A percentile compares a stretch with the other conserved stretches of the same genome.
Conservation (phyloP, 2,888 invertebrate genomes). For the Thymelicus acteon region DNA sequence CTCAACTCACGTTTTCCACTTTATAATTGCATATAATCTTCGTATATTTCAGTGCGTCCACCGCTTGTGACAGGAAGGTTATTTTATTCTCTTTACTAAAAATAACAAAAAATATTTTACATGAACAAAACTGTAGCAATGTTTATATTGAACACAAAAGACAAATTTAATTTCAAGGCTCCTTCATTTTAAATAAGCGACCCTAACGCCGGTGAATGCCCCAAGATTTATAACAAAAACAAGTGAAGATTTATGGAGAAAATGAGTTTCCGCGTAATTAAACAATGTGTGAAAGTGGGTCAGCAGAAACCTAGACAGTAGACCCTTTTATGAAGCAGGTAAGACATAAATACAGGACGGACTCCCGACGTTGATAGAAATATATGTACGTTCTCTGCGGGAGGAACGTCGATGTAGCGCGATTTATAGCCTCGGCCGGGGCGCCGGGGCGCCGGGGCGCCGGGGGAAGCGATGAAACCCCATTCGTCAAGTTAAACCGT, state of each 20-base stretch:
- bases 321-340: constrained; percentile 26
- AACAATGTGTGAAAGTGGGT: constrained; percentile 28
- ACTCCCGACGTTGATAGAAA: constrained; percentile 28
- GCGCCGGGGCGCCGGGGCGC: neutral
- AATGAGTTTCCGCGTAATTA: constrained; percentile 19
- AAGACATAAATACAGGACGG: constrained; percentile 33
- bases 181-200: neutral
- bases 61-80: neutral
- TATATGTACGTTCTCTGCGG: constrained; percentile 27
- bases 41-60: no score
- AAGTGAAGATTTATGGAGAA: constrained; percentile 4
- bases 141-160: no score
- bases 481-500: constrained; percentile 11
- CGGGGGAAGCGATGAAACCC: constrained; percentile 8
- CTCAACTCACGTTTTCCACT: neutral
- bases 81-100: neutral
- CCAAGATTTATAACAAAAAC: neutral
- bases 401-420: constrained; percentile 12
- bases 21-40: neutral
- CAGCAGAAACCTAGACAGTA: constrained; percentile 27
- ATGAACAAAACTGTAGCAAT: no score
- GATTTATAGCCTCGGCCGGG: constrained; percentile 6
- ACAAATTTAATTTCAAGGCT: neutral
- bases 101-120: no score
- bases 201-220: neutral